Percentiles rank a stretch among this genome's conserved stretches.
These are phyloP conservation scores for Eidolon helvum DNA, from an alignment of 2,113 vertebrate genomes.

Conservation along the genomic window DNA sequence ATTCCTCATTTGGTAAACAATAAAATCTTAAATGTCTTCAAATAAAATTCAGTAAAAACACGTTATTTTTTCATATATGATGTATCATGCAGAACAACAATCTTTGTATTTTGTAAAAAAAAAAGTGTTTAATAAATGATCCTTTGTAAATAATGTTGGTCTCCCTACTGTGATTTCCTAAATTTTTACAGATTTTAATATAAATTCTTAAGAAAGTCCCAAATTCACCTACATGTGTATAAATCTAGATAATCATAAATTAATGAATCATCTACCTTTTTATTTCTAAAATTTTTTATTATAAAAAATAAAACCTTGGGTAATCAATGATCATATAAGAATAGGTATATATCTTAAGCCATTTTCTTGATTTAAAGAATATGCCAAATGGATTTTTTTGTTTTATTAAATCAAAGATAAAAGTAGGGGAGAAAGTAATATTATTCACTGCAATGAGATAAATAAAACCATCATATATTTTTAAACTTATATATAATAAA, in stretches of 20 bases:
- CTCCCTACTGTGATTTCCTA: constrained; percentile 72
- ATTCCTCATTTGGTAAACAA: constrained; percentile 68
- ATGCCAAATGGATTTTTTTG: background rate
- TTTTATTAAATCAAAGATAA: background rate
- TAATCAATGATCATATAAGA: constrained; percentile 76
- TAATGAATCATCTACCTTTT: constrained; percentile 71
- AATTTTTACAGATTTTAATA: constrained; percentile 8
- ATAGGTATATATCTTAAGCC: background rate
- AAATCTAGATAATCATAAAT: constrained; percentile 77
- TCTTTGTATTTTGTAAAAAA: constrained; percentile 89
- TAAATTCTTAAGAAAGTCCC: background rate
- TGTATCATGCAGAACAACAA: constrained; percentile 83
- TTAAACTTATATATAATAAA: background rate
- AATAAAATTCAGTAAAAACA: constrained; percentile 76
- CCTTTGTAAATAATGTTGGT: constrained; percentile 84
- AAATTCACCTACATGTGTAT: constrained; percentile 35
- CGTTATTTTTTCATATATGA: constrained; percentile 81
- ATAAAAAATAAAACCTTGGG: constrained; percentile 74
- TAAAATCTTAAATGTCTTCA: constrained; percentile 69
- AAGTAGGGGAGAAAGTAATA: background rate
- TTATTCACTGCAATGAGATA: background rate
- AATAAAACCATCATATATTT: background rate
- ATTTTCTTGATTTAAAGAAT: background rate
- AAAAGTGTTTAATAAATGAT: constrained; percentile 87
- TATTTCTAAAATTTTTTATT: constrained; percentile 79